These are phyloP conservation scores for Phrynocephalus versicolor DNA, from an alignment of 2,113 vertebrate species.

Conservation along the genomic window DNA sequence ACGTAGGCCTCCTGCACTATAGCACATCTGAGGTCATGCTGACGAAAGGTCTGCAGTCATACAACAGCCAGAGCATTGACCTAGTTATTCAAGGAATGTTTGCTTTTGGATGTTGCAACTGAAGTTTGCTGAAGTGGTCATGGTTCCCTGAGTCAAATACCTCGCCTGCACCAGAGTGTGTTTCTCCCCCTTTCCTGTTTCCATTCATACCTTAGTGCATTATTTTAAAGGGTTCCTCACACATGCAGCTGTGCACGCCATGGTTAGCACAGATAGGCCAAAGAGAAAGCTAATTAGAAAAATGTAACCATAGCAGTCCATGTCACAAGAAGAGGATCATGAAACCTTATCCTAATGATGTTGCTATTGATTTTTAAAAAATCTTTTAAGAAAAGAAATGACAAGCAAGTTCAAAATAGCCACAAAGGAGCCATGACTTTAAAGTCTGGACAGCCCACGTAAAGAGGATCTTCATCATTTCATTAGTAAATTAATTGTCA, in stretches of 20 bases:
- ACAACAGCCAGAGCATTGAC: constrained; percentile 12
- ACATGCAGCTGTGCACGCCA: constrained; percentile 27
- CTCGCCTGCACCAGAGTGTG: constrained; percentile 38
- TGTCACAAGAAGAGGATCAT: constrained; percentile 22
- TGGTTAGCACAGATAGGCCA: constrained; percentile 5
- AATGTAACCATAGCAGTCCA: constrained; percentile 10
- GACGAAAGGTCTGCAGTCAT: constrained; percentile 13
- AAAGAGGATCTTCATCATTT: neutral
- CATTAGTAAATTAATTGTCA: neutral
- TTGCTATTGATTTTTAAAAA: constrained; percentile 10
- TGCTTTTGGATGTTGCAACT: constrained; percentile 36
- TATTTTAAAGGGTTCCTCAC: constrained; percentile 27
- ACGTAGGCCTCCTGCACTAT: constrained; percentile 1
- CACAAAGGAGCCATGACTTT: neutral
- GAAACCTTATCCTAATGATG: constrained; percentile 31
- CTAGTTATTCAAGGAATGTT: constrained; percentile 44
- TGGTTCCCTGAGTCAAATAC: constrained; percentile 33
- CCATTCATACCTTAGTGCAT: constrained; percentile 18
- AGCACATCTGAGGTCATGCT: constrained; percentile 26
- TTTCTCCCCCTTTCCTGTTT: neutral
- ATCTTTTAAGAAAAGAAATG: neutral
- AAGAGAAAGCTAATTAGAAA: constrained; percentile 27
- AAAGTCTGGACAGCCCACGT: neutral
- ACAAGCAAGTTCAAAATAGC: neutral
- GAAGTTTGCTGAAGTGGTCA: constrained; percentile 24